Conservation (phyloP, 2,113 vertebrate species). For the Nannospalax galili region DNA sequence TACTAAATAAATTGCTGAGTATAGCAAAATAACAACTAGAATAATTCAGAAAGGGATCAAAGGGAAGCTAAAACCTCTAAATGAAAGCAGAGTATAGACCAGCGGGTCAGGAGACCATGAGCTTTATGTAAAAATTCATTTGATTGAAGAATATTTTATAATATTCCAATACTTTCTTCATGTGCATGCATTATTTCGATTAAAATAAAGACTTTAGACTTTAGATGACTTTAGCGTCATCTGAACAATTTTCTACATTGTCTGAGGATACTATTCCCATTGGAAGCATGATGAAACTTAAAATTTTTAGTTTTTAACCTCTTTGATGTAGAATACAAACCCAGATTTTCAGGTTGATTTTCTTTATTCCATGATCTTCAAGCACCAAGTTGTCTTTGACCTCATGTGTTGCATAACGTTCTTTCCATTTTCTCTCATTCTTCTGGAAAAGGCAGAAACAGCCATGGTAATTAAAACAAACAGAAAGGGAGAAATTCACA, state of each 20-base stretch:
- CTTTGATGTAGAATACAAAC: background rate
- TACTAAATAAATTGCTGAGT: background rate
- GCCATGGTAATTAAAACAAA: conserved; percentile 63
- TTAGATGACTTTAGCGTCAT: background rate
- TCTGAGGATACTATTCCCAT: background rate
- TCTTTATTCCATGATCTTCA: background rate
- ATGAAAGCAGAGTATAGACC: background rate
- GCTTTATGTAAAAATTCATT: background rate
- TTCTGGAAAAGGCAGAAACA: background rate
- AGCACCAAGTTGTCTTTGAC: background rate
- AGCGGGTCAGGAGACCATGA: background rate
- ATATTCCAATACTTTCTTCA: background rate
- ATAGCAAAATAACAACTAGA: background rate
- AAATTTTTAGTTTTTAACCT: background rate
- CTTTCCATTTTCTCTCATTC: background rate
- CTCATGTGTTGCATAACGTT: background rate
- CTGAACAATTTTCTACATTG: background rate
- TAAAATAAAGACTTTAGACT: background rate
- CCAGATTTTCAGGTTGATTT: background rate
- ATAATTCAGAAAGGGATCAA: background rate
- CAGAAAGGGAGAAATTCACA: conserved; percentile 50
- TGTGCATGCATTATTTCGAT: background rate
- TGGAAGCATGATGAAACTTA: background rate
- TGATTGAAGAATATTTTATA: background rate
- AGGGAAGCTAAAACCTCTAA: background rate